phyloP scores from a whole-genome alignment of 1,140 invertebrate genomes.

The Pomacea maculata region DNA sequence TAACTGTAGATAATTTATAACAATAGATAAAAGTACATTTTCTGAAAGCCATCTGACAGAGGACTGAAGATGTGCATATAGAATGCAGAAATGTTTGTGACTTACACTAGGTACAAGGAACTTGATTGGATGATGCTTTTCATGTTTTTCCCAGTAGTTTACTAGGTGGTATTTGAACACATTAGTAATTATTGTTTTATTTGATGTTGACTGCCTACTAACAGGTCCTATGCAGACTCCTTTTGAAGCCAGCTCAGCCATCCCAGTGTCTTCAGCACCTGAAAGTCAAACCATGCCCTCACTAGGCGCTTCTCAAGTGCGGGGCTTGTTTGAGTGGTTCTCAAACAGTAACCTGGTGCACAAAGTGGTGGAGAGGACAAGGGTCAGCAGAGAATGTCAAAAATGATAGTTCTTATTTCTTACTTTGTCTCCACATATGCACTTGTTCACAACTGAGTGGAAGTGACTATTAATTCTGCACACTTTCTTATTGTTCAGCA shows the following conservation, averaged over 20 bases:
- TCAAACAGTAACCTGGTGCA: slow-evolving; percentile 68
- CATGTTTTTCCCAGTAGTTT: not conserved
- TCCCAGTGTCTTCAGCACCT: slow-evolving; percentile 27
- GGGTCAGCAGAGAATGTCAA: slow-evolving; percentile 59
- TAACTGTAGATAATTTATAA: too few relatives aligned
- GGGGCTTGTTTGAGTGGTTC: slow-evolving; percentile 66
- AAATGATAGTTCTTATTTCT: not conserved
- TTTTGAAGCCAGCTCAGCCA: slow-evolving; percentile 47
- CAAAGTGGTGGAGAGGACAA: slow-evolving; percentile 82
- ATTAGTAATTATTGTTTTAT: not conserved
- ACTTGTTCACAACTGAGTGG: not conserved
- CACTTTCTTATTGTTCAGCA: too few relatives aligned
- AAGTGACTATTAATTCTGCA: too few relatives aligned
- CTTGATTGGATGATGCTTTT: too few relatives aligned
- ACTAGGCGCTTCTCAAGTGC: slow-evolving; percentile 20
- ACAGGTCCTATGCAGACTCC: slow-evolving; percentile 47
- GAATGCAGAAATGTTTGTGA: too few relatives aligned
- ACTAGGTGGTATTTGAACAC: not conserved
- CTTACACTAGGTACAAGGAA: too few relatives aligned
- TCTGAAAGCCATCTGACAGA: too few relatives aligned
- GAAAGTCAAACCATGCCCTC: not conserved
- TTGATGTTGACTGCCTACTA: not conserved
- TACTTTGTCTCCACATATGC: not conserved
- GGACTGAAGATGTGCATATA: too few relatives aligned
- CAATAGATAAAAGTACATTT: too few relatives aligned